Conservation (phyloP, 2,888 invertebrate genomes). For the Cylindroiulus punctatus region DNA sequence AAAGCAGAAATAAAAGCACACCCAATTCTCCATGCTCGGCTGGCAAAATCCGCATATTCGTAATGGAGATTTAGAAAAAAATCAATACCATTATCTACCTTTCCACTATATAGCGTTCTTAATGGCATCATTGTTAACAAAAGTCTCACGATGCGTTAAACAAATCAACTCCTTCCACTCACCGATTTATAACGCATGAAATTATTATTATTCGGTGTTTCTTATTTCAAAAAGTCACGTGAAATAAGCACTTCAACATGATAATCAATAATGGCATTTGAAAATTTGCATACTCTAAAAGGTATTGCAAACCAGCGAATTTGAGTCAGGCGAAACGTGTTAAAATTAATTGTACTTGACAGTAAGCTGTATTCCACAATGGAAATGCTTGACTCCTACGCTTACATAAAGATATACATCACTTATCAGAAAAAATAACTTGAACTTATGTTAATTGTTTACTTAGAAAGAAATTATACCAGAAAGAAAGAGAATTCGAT, state of each 20-base stretch:
- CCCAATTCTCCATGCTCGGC: conserved; percentile 31
- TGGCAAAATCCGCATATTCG: conserved; percentile 39
- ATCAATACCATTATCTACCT: conserved; percentile 43
- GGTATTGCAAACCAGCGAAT: neutral
- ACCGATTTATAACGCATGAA: neutral
- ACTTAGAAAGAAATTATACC: neutral
- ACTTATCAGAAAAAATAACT: no score
- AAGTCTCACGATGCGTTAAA: conserved; percentile 28
- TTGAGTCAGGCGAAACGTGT: neutral
- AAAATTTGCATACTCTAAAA: neutral
- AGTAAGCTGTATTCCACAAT: neutral
- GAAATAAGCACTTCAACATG: neutral
- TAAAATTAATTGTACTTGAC: neutral
- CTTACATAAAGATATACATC: neutral
- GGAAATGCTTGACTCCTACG: neutral
- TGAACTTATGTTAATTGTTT: no score
- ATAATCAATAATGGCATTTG: neutral
- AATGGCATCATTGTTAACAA: conserved; percentile 21
- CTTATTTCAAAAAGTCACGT: conserved; percentile 1
- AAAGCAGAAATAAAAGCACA: conserved; percentile 2
- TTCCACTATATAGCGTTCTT: neutral
- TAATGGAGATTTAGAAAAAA: conserved; percentile 10
- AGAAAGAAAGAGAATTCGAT: neutral
- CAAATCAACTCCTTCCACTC: conserved; percentile 34
- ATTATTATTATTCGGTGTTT: conserved; percentile 8